Evolutionary conservation across 2,888 invertebrate genomes (phyloP), one percentile per base, ranked within the genome.

Genomic region (Platerodrilus igneus): DNA sequence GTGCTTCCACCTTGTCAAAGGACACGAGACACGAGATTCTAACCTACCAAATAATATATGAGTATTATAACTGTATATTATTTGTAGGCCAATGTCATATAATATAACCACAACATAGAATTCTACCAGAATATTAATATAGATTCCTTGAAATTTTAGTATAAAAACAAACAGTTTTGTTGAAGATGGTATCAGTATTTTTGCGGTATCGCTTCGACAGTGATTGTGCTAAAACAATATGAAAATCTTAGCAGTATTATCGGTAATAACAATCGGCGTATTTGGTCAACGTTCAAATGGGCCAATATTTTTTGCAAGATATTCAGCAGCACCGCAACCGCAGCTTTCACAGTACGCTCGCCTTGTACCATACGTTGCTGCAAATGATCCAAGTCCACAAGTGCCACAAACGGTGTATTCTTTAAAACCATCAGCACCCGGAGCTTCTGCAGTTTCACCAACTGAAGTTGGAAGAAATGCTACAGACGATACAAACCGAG

Each of bases 361-460:
- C 6, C 18, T 31, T 4, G 29, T 43, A 7, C 42, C 42, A 3
- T 37, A 29, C 26, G n/a, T 43, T 2, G 28, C 38, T n/a, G n/a
- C n/a, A n/a, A n/a, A n/a, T n/a, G n/a, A n/a, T n/a, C n/a, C 33
- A 18, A 28, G 23, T 14, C 18, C 28, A 16, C 33, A 37, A 4
- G 29, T 34, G n/a, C 70, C 70, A 5, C 71, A 70, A 0, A 61
- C 67, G 35, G 70, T 69, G 47, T 73, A 71, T 43, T 68, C 66
- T 13, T n/a, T n/a, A n/a, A n/a, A n/a, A n/a, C n/a, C n/a, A n/a
- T n/a, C n/a, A n/a, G n/a, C n/a, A n/a, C 69, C 73, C 1, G 57
- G 70, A 4, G 64, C 64, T 34, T 67, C 65, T 3, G 26, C 39
- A 4, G 30, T 40, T 1, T 15, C 20, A 28, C n/a, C 32, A 30